These are phyloP conservation scores for Xestia xanthographa DNA, from an alignment of 2,888 invertebrate genomes.

Conservation along the genomic window DNA sequence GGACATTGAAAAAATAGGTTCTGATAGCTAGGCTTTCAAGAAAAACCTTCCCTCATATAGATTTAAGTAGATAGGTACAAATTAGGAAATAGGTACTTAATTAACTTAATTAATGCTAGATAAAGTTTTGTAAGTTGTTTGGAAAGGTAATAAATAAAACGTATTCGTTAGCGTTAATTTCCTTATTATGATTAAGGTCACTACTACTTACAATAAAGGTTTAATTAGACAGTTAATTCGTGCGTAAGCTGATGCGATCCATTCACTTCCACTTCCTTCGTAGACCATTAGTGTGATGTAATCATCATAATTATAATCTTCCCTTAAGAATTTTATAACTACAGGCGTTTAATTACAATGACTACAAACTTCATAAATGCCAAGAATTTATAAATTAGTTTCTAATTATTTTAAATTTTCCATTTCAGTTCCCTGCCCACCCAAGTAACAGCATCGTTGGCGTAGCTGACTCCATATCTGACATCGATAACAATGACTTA, in stretches of 20 bases:
- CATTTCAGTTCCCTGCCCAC: constrained; percentile 83
- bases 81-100: not conserved
- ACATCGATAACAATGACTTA: constrained; percentile 81
- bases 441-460: constrained; percentile 86
- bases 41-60: not conserved
- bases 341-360: not conserved
- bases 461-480: constrained; percentile 83
- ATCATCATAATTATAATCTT: constrained; percentile 18
- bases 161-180: constrained; percentile 20
- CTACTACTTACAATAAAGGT: constrained; percentile 9
- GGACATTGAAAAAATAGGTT: not conserved
- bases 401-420: constrained; percentile 1
- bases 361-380: not conserved
- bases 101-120: not conserved
- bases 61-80: not conserved
- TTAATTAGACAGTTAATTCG: constrained; percentile 30
- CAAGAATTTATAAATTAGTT: not conserved
- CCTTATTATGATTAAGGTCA: constrained; percentile 38
- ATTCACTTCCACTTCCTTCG: constrained; percentile 33
- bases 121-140: not conserved
- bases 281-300: constrained; percentile 9
- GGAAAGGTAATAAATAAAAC: constrained; percentile 15
- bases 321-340: not conserved
- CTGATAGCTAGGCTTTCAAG: not conserved
- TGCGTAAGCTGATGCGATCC: constrained; percentile 33